A percentile compares a stretch with the other conserved stretches of the same genome.
Evolutionary conservation across 2,888 invertebrate species (phyloP).

Genomic region (Microdon myrmicae): DNA sequence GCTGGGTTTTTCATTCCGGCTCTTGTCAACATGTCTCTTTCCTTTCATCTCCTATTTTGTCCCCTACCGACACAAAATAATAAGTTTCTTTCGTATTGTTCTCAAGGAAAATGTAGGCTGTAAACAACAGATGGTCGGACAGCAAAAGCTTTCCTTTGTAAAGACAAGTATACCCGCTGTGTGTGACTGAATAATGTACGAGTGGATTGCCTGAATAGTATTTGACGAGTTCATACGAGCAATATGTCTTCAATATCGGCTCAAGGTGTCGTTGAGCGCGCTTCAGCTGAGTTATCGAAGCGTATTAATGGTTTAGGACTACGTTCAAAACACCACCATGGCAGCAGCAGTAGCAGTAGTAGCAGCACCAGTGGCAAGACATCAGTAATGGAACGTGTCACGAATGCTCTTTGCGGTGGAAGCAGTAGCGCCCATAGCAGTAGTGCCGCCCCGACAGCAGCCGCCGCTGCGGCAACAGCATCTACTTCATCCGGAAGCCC

Average conservation of each 20-base stretch:
- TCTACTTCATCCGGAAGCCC: slow-evolving; percentile 24
- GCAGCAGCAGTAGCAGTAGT: slow-evolving; percentile 57
- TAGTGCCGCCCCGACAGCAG: slow-evolving; percentile 40
- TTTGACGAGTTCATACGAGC: slow-evolving; percentile 16
- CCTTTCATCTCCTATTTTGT: no score
- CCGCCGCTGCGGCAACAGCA: slow-evolving; percentile 44
- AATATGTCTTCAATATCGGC: slow-evolving; percentile 85
- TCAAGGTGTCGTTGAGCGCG: slow-evolving; percentile 91
- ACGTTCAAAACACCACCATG: slow-evolving; percentile 71
- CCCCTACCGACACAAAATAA: no score
- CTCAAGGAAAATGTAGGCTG: no score
- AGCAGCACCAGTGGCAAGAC: slow-evolving; percentile 68
- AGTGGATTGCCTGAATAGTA: slow-evolving; percentile 28
- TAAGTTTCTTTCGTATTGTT: no score
- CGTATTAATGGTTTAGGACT: slow-evolving; percentile 85
- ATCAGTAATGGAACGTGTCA: slow-evolving; percentile 88
- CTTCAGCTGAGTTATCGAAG: slow-evolving; percentile 88
- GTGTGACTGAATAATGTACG: slow-evolving; percentile 47
- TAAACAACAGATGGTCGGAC: no score
- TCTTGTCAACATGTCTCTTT: no score
- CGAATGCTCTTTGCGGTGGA: slow-evolving; percentile 86
- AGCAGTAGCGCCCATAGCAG: slow-evolving; percentile 62
- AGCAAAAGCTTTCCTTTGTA: no score
- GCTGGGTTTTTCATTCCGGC: no score
- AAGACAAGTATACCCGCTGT: no score